Base-by-base conservation (phyloP, 2,797 vertebrate species). In the Alectoris magna region DNA sequence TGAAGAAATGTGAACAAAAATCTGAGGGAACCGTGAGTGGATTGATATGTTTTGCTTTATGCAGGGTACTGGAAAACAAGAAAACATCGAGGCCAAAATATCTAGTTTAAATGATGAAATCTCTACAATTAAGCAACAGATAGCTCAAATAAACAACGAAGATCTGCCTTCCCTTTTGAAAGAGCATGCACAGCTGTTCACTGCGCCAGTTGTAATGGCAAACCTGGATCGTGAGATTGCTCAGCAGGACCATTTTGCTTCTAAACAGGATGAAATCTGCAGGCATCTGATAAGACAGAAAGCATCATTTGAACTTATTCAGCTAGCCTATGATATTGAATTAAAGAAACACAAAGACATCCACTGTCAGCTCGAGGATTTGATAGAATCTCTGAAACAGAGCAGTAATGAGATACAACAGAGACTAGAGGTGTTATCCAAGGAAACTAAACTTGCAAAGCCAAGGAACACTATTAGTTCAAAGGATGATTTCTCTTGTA, bases 241-340 rank as follows among this genome's bases (percentile, higher is more conserved):
- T 93, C 97, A 96, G 16, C 99, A 98, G 95, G 97, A 98, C 43
- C 97, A 94, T 91, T 98, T 97, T 67, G 97, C 98, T 63, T 98
- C 97, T 72, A 98, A 97, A 87, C 99, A 99, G 97, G 96, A 98
- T 55, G 88, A 98, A 95, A 97, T 99, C 77, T 97, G 97, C 46
- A 97, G 98, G 94, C 98, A 98, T 91, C 96, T 99, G 41, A 97
- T 99, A 78, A 98, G 97, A 49, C 99, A 99, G 95, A 99, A 98
- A 91, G 98, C 98, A 3, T 98, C 98, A 6, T 99, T 99, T 95
- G 99, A 99, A 39, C 93, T 99, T 92, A 91, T 99, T 69, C 98
- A 98, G 56, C 90, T 99, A 76, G 98, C 97, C 58, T 99, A 97
- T 93, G 98, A 99, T 97, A 94, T 98, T 90, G 99, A 99, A 95